Percentiles rank a stretch among this genome's conserved stretches.
Conservation (phyloP, 1,140 invertebrate species). For the Aleiodes sp. region DNA sequence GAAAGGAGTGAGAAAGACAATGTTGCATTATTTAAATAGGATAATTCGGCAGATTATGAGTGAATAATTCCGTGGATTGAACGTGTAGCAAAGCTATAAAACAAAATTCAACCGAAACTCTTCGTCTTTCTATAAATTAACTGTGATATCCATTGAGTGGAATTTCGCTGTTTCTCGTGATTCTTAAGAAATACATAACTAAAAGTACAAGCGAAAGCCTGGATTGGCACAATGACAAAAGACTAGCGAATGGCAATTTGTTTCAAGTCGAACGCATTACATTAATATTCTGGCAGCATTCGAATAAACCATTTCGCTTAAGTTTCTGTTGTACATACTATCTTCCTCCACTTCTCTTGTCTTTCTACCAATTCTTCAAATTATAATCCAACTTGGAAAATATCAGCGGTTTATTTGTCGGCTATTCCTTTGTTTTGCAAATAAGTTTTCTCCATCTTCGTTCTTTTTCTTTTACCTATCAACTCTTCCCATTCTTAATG, state of each 20-base stretch:
- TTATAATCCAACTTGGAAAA: neutral
- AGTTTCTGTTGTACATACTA: conserved; percentile 1
- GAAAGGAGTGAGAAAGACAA: no score
- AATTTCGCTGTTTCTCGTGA: neutral
- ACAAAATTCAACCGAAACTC: neutral
- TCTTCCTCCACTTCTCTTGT: conserved; percentile 17
- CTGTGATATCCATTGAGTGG: neutral
- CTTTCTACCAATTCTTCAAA: conserved; percentile 28
- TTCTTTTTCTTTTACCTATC: no score
- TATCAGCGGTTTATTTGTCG: conserved; percentile 16
- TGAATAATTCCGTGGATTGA: neutral
- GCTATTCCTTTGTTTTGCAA: conserved; percentile 32
- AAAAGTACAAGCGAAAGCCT: conserved; percentile 30
- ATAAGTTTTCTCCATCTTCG: conserved; percentile 12
- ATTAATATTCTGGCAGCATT: conserved; percentile 47
- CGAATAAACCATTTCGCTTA: conserved; percentile 30
- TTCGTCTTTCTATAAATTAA: neutral
- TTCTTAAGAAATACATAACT: conserved; percentile 5
- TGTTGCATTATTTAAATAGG: no score
- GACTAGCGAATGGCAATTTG: conserved; percentile 41
- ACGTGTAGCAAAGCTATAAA: neutral
- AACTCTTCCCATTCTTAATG: neutral
- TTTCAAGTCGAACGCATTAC: conserved; percentile 43
- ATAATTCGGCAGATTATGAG: no score
- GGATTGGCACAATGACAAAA: conserved; percentile 44